A percentile compares a stretch with the other conserved stretches of the same genome.
These are phyloP conservation scores for Phorcus lineatus DNA, from an alignment of 2,888 invertebrate species.

Conservation along the genomic window DNA sequence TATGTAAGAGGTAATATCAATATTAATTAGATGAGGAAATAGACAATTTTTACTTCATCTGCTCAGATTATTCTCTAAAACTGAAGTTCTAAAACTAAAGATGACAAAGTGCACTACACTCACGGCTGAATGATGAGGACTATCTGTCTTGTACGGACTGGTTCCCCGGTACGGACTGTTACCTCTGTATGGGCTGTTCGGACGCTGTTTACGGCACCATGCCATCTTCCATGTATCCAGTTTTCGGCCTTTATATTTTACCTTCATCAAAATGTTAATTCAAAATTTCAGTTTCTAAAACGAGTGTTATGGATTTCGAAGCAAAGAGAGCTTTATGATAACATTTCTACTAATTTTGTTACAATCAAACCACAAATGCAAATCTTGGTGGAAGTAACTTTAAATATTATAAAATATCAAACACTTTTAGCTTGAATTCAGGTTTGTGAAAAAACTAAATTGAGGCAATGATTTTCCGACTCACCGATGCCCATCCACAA, in stretches of 20 bases:
- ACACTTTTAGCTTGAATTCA: not conserved
- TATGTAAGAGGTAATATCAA: no score
- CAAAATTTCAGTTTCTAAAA: no score
- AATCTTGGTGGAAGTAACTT: not conserved
- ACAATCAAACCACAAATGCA: not conserved
- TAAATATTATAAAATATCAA: not conserved
- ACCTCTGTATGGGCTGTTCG: slow-evolving; percentile 47
- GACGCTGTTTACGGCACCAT: slow-evolving; percentile 82
- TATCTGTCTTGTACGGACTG: slow-evolving; percentile 14
- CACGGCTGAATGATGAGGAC: slow-evolving; percentile 10
- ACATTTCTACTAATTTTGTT: no score
- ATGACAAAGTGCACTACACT: no score
- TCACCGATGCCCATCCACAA: slow-evolving; percentile 94
- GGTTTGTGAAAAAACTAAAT: no score
- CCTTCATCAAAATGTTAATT: slow-evolving; percentile 58
- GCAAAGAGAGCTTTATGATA: no score
- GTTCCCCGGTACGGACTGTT: not conserved
- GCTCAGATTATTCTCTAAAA: no score
- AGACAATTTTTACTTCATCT: no score
- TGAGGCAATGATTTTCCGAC: slow-evolving; percentile 67
- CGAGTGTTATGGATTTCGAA: no score
- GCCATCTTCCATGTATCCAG: slow-evolving; percentile 91
- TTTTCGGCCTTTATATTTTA: slow-evolving; percentile 87
- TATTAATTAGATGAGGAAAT: no score
- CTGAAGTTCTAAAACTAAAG: no score